phyloP scores from a whole-genome alignment of 2,797 vertebrate species.

The Prunella strophiata region DNA sequence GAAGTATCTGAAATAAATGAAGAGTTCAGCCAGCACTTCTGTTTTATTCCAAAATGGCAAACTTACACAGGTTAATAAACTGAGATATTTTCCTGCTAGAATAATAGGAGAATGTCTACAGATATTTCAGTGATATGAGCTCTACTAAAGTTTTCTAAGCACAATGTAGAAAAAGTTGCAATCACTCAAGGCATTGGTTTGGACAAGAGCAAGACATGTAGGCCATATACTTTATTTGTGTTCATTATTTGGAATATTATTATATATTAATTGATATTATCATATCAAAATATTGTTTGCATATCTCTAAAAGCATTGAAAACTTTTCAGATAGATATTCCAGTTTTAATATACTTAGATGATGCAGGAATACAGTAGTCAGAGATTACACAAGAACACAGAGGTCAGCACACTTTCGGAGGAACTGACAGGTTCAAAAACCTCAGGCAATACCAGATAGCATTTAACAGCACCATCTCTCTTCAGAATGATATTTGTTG shows the following conservation, averaged over 20 bases:
- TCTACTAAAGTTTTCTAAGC: neutral
- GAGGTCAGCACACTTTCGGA: neutral
- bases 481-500: neutral
- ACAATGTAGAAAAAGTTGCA: neutral
- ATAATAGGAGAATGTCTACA: neutral
- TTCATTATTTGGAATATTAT: neutral
- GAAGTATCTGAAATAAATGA: neutral
- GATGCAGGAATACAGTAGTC: neutral
- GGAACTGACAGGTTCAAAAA: neutral
- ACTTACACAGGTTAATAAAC: neutral
- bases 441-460: neutral
- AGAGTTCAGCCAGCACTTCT: neutral
- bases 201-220: neutral
- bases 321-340: neutral
- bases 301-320: neutral
- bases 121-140: neutral
- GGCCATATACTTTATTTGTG: neutral
- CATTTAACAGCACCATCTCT: neutral
- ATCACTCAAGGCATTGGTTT: neutral
- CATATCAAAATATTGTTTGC: neutral
- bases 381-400: neutral
- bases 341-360: neutral
- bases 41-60: neutral
- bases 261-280: neutral
- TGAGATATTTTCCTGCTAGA: neutral